phyloP scores from a whole-genome alignment of 1,140 invertebrate species.

The Amphibalanus amphitrite region DNA sequence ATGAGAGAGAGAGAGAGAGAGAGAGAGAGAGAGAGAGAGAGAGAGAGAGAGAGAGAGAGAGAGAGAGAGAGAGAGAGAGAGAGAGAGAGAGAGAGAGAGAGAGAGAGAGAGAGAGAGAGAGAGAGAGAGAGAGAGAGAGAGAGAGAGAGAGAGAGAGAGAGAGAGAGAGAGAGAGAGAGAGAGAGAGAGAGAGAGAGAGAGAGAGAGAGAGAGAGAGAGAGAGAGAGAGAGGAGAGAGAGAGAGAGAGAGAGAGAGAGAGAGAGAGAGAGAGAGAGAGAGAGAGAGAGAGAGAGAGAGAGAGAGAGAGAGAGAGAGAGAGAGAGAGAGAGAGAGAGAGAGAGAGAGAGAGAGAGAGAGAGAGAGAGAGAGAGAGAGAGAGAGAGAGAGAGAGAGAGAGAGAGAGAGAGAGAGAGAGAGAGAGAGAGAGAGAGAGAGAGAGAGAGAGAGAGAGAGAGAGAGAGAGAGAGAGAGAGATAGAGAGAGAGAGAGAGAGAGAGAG shows the following conservation, averaged over 20 bases:
- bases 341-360: conserved; percentile 5
- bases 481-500: too few relatives aligned
- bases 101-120: conserved; percentile 6
- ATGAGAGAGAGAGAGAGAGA: conserved; percentile 4
- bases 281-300: neutral
- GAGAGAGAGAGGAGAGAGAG: neutral
- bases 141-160: neutral
- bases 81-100: conserved; percentile 9
- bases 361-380: conserved; percentile 1
- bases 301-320: neutral
- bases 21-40: neutral
- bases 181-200: conserved; percentile 2
- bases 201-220: neutral
- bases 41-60: neutral
- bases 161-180: neutral
- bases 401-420: conserved; percentile 5
- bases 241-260: neutral
- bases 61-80: neutral
- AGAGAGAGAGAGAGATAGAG: too few relatives aligned
- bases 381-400: neutral
- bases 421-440: neutral
- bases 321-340: conserved; percentile 9
- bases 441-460: neutral
- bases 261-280: neutral
- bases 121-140: neutral